phyloP scores from a whole-genome alignment of 2,888 invertebrate genomes.

The Spodoptera littoralis region DNA sequence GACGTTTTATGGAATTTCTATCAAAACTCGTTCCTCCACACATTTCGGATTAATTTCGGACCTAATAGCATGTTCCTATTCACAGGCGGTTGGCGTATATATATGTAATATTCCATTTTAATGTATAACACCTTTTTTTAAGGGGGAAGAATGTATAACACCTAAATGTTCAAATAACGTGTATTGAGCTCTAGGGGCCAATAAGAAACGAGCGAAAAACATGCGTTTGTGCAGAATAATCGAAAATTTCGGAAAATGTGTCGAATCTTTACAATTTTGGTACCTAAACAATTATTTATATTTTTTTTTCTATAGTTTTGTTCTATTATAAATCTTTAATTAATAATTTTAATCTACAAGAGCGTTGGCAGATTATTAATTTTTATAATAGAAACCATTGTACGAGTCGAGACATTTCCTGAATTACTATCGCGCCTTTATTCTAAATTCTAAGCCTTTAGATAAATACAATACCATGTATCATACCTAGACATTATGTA shows the following conservation, averaged over 20 bases:
- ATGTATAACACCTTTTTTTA: slow-evolving; percentile 41
- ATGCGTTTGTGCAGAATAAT: slow-evolving; percentile 13
- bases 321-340: too few relatives aligned
- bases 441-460: slow-evolving; percentile 34
- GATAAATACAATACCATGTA: slow-evolving; percentile 11
- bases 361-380: too few relatives aligned
- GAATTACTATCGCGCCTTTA: slow-evolving; percentile 15
- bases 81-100: too few relatives aligned
- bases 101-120: too few relatives aligned
- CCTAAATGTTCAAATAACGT: slow-evolving; percentile 56
- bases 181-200: slow-evolving; percentile 46
- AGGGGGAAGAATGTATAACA: slow-evolving; percentile 18
- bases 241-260: slow-evolving; percentile 9
- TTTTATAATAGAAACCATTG: too few relatives aligned
- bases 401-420: slow-evolving; percentile 5
- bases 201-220: slow-evolving; percentile 27
- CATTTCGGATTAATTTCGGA: too few relatives aligned
- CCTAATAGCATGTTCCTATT: too few relatives aligned
- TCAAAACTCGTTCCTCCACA: too few relatives aligned
- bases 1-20: too few relatives aligned
- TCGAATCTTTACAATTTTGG: not conserved
- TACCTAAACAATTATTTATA: too few relatives aligned
- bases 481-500: slow-evolving; percentile 20
- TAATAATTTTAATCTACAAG: too few relatives aligned
- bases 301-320: too few relatives aligned